Percentiles rank a stretch among this genome's conserved stretches.
Conservation (phyloP, 2,113 vertebrate genomes). For the cattle (Bos taurus) region ARS-UCD2.0 NC_037339.1:74234501-74235000, state of each 20-base stretch:
- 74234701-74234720: not conserved
- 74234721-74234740: not conserved
- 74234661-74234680: not conserved
- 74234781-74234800: not conserved
- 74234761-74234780: not conserved
- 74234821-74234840: not conserved
- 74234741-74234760: not conserved
- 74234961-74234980: not conserved
- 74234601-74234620: not conserved
- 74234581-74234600: not conserved
- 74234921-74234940: slow-evolving; percentile 49
- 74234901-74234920: slow-evolving; percentile 32
- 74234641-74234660: not conserved
- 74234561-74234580: fast-evolving
- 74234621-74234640: not conserved
- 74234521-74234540: not conserved
- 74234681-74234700: not conserved
- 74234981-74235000: not conserved
- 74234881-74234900: slow-evolving; percentile 35
- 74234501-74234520: fast-evolving
- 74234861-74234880: slow-evolving; percentile 8
- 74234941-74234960: not conserved
- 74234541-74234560: not conserved
- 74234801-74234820: fast-evolving
- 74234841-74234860: slow-evolving; percentile 32